Evolutionary conservation across 1,140 invertebrate genomes (phyloP), one percentile per base, ranked within the genome.

Genomic region (Camponotus vicinus): DNA sequence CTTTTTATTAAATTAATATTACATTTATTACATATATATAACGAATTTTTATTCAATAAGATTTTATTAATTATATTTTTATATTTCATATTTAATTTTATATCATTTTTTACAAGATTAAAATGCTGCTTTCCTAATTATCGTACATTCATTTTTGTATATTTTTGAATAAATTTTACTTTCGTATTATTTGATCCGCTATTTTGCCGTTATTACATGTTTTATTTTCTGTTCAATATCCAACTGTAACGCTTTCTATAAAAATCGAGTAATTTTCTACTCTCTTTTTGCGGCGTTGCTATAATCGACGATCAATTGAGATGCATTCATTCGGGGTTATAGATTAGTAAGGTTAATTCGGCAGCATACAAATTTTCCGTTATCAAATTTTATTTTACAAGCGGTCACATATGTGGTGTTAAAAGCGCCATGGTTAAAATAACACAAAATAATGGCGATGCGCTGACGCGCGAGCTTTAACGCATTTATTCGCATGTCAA

Each of bases 351-450:
- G 70, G 52, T 89, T 57, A 66, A 83, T 89, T 52, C 71, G 52
- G 45, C 70, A 27, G 63, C 63, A 89, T 82, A 71, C 59, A 83
- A 86, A 89, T 88, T 67, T 71, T 75, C 27, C 84, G 77, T 89
- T 89, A 82, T 86, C 71, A 71, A 86, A 76, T 83, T 70, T 80
- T 82, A 80, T 89, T 88, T 79, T 49, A 27, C 32, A 27, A 4
- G 37, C 21, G 57, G 42, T 2, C 34, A 40, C 42, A 21, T 40
- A 37, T 71, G 42, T 52, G 34, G 5, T 57, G 85, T 89, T 79
- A 82, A 89, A 89, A 80, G 75, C 86, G 11, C 59, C 13, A 1
- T 49, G 40, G 6, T 11, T 66, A 82, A 86, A 89, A 71, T 80
- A 86, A 85, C 64, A 18, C 61, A 77, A 82, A 89, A 86, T 86